Percentiles rank a stretch among this genome's conserved stretches.
phyloP scores from a whole-genome alignment of 2,888 invertebrate species.

The Noctua janthe region DNA sequence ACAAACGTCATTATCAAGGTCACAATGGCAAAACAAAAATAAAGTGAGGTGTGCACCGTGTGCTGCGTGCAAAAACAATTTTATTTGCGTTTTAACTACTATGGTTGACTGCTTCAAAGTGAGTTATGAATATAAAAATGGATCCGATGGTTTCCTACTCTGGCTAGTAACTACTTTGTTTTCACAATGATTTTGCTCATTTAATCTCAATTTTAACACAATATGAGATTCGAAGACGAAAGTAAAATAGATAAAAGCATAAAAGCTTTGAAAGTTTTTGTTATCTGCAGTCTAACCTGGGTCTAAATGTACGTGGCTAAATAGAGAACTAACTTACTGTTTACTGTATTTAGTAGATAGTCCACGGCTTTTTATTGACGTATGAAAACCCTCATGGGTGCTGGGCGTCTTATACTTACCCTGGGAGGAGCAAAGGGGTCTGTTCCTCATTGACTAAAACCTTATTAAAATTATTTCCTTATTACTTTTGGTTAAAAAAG shows the following conservation, averaged over 20 bases:
- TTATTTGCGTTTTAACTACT: background rate
- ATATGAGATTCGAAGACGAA: no score
- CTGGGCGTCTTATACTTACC: background rate
- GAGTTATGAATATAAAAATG: background rate
- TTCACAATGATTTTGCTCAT: background rate
- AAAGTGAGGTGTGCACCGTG: conserved; percentile 38
- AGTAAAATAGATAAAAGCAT: background rate
- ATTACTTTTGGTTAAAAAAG: background rate
- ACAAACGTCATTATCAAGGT: conserved; percentile 45
- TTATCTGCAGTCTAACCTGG: background rate
- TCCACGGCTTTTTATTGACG: no score
- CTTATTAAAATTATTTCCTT: background rate
- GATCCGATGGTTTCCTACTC: background rate
- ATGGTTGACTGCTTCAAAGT: background rate
- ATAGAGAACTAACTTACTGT: background rate
- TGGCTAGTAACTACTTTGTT: background rate
- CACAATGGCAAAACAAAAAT: conserved; percentile 2
- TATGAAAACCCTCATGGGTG: background rate
- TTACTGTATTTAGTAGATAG: background rate
- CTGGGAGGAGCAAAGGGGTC: background rate
- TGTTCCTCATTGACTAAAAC: background rate
- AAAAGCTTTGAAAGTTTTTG: background rate
- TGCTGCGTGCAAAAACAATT: conserved; percentile 32
- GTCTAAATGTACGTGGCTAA: background rate
- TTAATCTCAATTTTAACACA: background rate